A percentile compares a stretch with the other conserved stretches of the same genome.
Conservation (phyloP, 2,888 invertebrate species). For the Panopea generosa region DNA sequence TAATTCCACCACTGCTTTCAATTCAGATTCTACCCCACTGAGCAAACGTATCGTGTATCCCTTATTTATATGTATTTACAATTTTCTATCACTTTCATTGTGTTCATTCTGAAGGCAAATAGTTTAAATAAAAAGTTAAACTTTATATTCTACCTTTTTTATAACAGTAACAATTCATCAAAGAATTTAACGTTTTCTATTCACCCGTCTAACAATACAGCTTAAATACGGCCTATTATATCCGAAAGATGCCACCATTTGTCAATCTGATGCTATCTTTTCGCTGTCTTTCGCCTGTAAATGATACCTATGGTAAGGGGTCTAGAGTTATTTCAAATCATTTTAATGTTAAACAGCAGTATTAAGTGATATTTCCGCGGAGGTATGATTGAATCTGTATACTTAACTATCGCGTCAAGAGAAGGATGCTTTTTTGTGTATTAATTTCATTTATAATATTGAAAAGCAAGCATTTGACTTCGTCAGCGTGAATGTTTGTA, state of each 20-base stretch:
- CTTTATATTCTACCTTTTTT: neutral
- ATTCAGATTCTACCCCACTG: no score
- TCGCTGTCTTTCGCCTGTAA: constrained; percentile 33
- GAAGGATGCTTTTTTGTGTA: constrained; percentile 10
- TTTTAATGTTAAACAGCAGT: no score
- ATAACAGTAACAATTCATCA: constrained; percentile 30
- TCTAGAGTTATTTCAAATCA: constrained; percentile 9
- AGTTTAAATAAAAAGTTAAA: no score
- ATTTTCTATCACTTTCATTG: no score
- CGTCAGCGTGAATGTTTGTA: neutral
- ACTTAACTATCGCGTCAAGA: constrained; percentile 44
- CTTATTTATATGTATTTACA: no score
- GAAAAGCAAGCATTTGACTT: constrained; percentile 8
- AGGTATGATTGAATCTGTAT: constrained; percentile 17
- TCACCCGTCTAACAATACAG: constrained; percentile 35
- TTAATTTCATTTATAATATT: constrained; percentile 32
- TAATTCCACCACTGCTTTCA: no score
- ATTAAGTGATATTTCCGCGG: no score
- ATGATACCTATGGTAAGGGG: constrained; percentile 37
- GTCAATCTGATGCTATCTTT: constrained; percentile 57
- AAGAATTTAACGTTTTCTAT: constrained; percentile 13
- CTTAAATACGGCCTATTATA: constrained; percentile 47
- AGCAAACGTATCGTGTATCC: no score
- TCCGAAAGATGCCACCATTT: constrained; percentile 48
- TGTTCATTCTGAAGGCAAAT: no score